Percentiles rank a stretch among this genome's conserved stretches.
Conservation (phyloP, 2,797 vertebrate genomes). For the Vireo griseus region DNA sequence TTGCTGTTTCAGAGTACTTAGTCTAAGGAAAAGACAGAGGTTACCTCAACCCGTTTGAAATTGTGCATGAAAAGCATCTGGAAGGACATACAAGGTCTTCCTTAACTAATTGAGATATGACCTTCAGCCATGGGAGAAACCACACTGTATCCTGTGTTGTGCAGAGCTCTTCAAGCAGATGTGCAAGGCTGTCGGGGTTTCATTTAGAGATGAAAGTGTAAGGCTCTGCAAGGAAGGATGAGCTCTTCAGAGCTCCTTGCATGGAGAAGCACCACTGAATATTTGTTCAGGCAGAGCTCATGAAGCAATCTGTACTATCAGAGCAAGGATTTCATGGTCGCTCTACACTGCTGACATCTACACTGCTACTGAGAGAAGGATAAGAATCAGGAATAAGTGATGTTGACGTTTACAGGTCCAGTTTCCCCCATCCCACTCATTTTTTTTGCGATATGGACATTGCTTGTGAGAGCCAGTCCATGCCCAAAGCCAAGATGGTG, state of each 20-base stretch:
- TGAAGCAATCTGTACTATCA: background rate
- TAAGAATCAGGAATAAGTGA: background rate
- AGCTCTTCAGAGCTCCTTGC: background rate
- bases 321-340: background rate
- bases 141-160: fast-evolving
- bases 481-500: background rate
- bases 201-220: background rate
- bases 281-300: background rate
- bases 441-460: background rate
- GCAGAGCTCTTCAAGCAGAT: background rate
- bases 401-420: background rate
- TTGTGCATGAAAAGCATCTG: background rate
- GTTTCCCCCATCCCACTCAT: background rate
- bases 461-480: background rate
- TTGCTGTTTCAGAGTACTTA: background rate
- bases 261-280: background rate
- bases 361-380: background rate
- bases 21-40: background rate
- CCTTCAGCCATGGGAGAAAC: background rate
- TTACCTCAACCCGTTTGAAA: background rate
- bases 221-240: background rate
- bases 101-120: background rate
- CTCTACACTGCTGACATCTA: background rate
- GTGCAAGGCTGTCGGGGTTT: background rate
- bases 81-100: background rate